Percentiles rank a stretch among this genome's conserved stretches.
phyloP scores from a whole-genome alignment of 2,888 invertebrate species.

The Pollenia labialis region DNA sequence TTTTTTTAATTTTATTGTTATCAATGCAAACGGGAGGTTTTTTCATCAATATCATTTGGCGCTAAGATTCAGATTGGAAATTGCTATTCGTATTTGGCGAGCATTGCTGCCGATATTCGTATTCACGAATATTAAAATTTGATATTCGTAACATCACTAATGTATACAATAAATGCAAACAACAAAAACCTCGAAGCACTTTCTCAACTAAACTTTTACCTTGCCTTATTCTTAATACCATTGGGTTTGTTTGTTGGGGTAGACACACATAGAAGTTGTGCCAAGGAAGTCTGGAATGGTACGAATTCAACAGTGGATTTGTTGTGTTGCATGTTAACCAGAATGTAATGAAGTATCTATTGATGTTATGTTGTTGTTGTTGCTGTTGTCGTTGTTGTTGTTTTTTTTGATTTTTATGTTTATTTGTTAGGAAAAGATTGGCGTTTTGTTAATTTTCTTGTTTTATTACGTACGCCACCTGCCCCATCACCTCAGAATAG shows the following conservation, averaged over 20 bases:
- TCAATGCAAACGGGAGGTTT: too few species aligned
- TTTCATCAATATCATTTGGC: too few species aligned
- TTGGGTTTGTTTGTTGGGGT: conserved; percentile 21
- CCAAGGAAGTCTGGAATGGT: conserved; percentile 12
- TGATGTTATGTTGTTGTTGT: conserved; percentile 16
- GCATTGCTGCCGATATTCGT: too few species aligned
- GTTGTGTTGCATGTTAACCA: conserved; percentile 47
- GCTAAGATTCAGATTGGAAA: too few species aligned
- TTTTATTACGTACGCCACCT: not conserved
- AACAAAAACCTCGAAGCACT: conserved; percentile 27
- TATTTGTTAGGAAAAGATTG: not conserved
- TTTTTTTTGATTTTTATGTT: not conserved
- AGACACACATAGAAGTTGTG: conserved; percentile 1
- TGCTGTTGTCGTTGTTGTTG: not conserved
- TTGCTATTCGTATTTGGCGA: too few species aligned
- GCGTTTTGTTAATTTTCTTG: not conserved
- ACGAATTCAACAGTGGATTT: conserved; percentile 46
- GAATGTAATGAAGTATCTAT: conserved; percentile 40
- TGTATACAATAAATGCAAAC: conserved; percentile 19
- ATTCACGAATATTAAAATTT: too few species aligned
- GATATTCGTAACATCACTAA: too few species aligned
- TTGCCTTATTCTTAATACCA: conserved; percentile 36
- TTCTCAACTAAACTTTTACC: conserved; percentile 4
- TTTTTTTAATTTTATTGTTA: too few species aligned
- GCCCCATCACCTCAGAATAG: not conserved